Conservation (phyloP, 1,140 invertebrate genomes). For the Parapsyche elsis region DNA sequence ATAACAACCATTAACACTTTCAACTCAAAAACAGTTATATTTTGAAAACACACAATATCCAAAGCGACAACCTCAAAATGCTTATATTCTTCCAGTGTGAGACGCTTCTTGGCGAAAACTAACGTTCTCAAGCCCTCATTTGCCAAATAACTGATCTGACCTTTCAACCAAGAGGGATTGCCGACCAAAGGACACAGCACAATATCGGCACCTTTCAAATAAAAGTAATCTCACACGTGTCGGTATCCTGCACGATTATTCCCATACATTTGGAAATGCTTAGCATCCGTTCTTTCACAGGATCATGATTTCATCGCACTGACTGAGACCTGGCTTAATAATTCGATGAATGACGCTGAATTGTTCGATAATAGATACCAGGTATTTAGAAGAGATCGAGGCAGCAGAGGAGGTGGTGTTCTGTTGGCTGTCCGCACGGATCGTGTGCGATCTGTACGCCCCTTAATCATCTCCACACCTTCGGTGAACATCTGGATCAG, state of each 20-base stretch:
- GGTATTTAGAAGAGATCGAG: too few species aligned
- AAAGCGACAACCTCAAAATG: slow-evolving; percentile 84
- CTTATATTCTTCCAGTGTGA: slow-evolving; percentile 90
- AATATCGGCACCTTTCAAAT: slow-evolving; percentile 97
- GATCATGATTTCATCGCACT: too few species aligned
- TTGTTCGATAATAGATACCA: too few species aligned
- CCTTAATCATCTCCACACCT: too few species aligned
- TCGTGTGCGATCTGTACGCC: too few species aligned
- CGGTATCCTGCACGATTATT: slow-evolving; percentile 92
- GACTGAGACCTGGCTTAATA: too few species aligned
- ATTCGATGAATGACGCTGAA: too few species aligned
- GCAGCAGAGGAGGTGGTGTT: too few species aligned
- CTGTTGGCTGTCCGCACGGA: too few species aligned
- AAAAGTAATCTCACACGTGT: slow-evolving; percentile 90
- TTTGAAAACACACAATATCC: neutral
- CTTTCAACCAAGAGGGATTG: slow-evolving; percentile 96
- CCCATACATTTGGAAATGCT: slow-evolving; percentile 99
- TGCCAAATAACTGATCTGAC: slow-evolving; percentile 97
- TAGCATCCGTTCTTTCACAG: too few species aligned
- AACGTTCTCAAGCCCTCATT: slow-evolving; percentile 95
- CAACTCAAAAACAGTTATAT: neutral
- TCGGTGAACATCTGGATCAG: too few species aligned
- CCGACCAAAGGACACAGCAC: slow-evolving; percentile 94
- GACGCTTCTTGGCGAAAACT: slow-evolving; percentile 92
- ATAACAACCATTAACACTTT: slow-evolving; percentile 44